Base-by-base conservation (phyloP, 2,888 invertebrate genomes). In the Lordiphosa fenestrarum region DNA sequence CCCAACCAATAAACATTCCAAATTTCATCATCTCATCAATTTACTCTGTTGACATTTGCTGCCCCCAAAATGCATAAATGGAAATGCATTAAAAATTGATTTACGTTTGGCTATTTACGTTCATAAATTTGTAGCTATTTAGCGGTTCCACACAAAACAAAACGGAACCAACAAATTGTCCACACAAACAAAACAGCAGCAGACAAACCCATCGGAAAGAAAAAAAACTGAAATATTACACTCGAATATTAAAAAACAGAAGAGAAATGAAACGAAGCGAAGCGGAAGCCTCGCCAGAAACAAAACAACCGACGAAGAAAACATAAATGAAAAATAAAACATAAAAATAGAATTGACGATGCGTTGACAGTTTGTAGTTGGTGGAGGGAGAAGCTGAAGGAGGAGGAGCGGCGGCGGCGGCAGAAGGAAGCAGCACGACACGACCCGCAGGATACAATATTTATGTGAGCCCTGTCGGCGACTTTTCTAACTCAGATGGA, bases 71-170 rank as follows among this genome's bases (percentile, higher is more conserved):
- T 50, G 46, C 53, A 51, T 53, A 59, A 75, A 56, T 49, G 53
- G 41, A 71, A 85, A 80, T 76, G 74, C 85, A 81, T 85, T 81
- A 81, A 85, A 85, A 85, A 76, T 81, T 81, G 85, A 81, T 81
- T 84, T 85, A 85, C 81, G 64, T 62, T 35, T 46, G 33, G 48
- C 67, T 65, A 69, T 76, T 69, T 75, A 83, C 84, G 77, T 66
- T 81, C 80, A 81, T 81, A 81, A 81, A 81, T 81, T 81, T 81
- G 80, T 85, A 84, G 77, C 85, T 81, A 85, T 85, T 81, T 85
- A 85, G 84, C 85, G 82, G 84, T 81, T 65, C 66, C 72, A 67
- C 77, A 61, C 56, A 69, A 64, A 56, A 65, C 49, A 44, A n/a
- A n/a, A 44, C 13, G 12, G 57, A 30, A 30, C 30, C 73, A 78